These are phyloP conservation scores for Clarias gariepinus DNA, from an alignment of 2,113 vertebrate species.

Conservation along the genomic window DNA sequence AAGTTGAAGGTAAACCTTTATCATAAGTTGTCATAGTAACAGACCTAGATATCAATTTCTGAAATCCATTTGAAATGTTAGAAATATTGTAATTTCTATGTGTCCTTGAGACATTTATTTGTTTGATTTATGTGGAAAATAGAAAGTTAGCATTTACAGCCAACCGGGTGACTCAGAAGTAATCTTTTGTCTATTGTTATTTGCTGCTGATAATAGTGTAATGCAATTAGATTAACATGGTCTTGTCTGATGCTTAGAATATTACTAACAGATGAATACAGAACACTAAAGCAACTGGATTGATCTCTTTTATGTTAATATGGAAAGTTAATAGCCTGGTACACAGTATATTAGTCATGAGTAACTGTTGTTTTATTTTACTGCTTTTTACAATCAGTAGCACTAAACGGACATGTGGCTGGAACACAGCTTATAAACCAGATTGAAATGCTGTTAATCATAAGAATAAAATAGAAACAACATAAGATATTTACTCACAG, in stretches of 20 bases:
- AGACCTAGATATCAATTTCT: background rate
- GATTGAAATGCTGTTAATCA: background rate
- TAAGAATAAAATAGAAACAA: background rate
- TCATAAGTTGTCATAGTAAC: background rate
- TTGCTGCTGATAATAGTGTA: background rate
- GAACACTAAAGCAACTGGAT: background rate
- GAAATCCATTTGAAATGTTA: background rate
- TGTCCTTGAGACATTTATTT: background rate
- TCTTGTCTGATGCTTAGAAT: background rate
- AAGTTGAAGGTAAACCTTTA: background rate
- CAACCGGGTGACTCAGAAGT: background rate
- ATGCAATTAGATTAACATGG: background rate
- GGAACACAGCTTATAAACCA: background rate
- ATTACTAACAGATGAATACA: slow-evolving; percentile 16
- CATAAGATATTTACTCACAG: background rate
- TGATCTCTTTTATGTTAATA: background rate
- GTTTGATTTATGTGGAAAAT: too few species aligned
- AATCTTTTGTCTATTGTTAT: background rate
- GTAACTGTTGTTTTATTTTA: slow-evolving; percentile 1
- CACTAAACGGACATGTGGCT: background rate
- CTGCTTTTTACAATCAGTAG: background rate
- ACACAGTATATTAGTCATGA: slow-evolving; percentile 1
- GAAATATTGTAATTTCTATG: background rate
- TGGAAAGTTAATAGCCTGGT: background rate
- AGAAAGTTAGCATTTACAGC: background rate